Percentiles rank a stretch among this genome's conserved stretches.
These are phyloP conservation scores for Teleiodes luculella DNA, from an alignment of 2,888 invertebrate genomes.

Conservation along the genomic window DNA sequence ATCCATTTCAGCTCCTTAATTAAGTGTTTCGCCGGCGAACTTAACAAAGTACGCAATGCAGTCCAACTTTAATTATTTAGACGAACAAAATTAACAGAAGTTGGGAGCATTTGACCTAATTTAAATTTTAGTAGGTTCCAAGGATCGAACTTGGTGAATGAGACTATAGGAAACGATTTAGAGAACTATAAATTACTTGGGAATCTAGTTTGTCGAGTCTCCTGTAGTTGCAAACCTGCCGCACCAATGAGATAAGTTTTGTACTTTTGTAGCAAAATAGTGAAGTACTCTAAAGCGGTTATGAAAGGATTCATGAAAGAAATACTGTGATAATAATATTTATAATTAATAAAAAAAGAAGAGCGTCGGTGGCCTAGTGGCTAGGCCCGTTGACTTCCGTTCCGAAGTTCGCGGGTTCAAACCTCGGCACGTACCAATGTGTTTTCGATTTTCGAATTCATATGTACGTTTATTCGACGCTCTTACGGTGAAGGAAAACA, in stretches of 20 bases:
- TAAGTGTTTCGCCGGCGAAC: constrained; percentile 8
- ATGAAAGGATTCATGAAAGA: not conserved
- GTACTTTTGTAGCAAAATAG: no score
- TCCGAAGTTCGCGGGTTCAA: no score
- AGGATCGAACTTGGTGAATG: constrained; percentile 3
- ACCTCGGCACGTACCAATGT: no score
- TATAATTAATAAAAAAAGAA: no score
- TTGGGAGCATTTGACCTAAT: constrained; percentile 8
- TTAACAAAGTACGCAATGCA: constrained; percentile 1
- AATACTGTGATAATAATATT: no score
- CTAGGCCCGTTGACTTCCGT: no score
- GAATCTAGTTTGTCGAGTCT: constrained; percentile 4
- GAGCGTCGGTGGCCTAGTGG: no score
- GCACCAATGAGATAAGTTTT: constrained; percentile 1
- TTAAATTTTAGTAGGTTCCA: constrained; percentile 6
- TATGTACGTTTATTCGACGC: no score
- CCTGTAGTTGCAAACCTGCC: not conserved
- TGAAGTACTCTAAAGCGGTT: not conserved
- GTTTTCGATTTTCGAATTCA: no score
- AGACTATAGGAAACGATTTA: constrained; percentile 11
- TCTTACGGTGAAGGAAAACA: no score
- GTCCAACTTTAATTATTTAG: constrained; percentile 8
- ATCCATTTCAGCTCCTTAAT: constrained; percentile 1
- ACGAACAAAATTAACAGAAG: constrained; percentile 11
- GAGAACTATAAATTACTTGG: constrained; percentile 16